Evolutionary conservation across 2,797 vertebrate species (phyloP), one percentile per base, ranked within the genome.

Genomic region (Cirrhinus molitorella): DNA sequence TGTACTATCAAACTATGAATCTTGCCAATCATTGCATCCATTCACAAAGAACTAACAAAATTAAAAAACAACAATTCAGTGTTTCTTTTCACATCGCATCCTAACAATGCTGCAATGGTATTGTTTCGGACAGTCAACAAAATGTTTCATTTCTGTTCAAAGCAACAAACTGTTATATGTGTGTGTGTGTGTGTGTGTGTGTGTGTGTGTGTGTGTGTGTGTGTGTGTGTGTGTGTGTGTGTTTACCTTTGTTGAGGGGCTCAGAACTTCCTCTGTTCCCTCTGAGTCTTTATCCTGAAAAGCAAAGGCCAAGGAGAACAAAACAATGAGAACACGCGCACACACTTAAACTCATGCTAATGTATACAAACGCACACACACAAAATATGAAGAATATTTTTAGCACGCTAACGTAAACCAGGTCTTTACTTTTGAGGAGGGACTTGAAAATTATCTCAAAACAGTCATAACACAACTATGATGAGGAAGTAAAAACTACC

Each of bases 221-320:
- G 34, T 65, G 47, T 66, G 37, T 34, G 28, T 65, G 47, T 66
- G 37, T 43, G 28, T 17, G 49, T 67, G 59, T 76, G 78, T 85
- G 68, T 84, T 94, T 96, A 97, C 96, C 96, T 97, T 97, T 90
- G 96, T 94, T 87, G 94, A 91, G 67, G 93, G 92, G 86, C 94
- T 94, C 89, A 91, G 92, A 67, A 89, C 91, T 91, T 95, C 94
- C 89, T 94, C 92, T 73, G 93, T 93, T 88, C 94, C 95, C 91
- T 95, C 93, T 80, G 93, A 91, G 88, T 96, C 95, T 94, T 96
- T 96, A 93, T 95, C 96, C 96, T 96, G 93, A 91, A 93, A 93
- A 91, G 91, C 87, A 91, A 89, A 89, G 78, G 71, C 74, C 68
- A 81, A 74, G 79, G 85, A 81, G 55, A 84, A 86, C 65, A 80